Base-by-base conservation (phyloP, 2,113 vertebrate genomes). In the Gobiocypris rarus region DNA sequence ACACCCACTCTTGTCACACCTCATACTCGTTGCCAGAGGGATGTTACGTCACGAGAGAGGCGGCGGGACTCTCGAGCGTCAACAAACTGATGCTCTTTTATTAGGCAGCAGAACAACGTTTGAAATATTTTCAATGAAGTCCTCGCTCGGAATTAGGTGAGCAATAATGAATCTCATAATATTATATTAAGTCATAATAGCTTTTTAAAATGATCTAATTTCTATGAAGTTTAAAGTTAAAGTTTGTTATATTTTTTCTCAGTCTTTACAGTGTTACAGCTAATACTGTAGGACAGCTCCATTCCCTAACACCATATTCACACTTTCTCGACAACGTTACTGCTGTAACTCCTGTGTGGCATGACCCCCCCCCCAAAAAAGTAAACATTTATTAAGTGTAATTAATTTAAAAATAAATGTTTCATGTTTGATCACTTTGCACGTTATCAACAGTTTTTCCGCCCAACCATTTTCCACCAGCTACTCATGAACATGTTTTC, bases 21-120 rank as follows among this genome's bases (percentile, higher is more conserved):
- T n/a, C n/a, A n/a, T n/a, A n/a, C n/a, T n/a, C n/a, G 74, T 76
- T 34, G 3, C 28, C 9, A 76, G 3, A 10, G 8, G 22, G 76
- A 34, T 14, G 28, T 43, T n/a, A 43, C 54, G 58, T 26, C 56
- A 79, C 15, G 8, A 43, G 2, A 10, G 13, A 41, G 76, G 41
- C 38, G 59, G 56, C 1, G 38, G 24, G 38, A 69, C 24, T 19
- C 8, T 48, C 8, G 41, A 79, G 9, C 45, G 75, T 79, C 22
- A 81, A 81, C 78, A 81, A 75, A 52, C n/a, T 10, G 24, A 81
- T 52, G 43, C 43, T 15, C 50, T 75, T 76, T 38, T 34, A 34
- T 34, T 22, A 54, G 3, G 4, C 31, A 22, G 10, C 24, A 52
- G 9, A 48, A 67, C 28, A 67, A 67, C 56, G 26, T 38, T 1